A percentile compares a stretch with the other conserved stretches of the same genome.
Evolutionary conservation across 2,888 invertebrate species (phyloP).

Genomic region (Aplocera efformata): DNA sequence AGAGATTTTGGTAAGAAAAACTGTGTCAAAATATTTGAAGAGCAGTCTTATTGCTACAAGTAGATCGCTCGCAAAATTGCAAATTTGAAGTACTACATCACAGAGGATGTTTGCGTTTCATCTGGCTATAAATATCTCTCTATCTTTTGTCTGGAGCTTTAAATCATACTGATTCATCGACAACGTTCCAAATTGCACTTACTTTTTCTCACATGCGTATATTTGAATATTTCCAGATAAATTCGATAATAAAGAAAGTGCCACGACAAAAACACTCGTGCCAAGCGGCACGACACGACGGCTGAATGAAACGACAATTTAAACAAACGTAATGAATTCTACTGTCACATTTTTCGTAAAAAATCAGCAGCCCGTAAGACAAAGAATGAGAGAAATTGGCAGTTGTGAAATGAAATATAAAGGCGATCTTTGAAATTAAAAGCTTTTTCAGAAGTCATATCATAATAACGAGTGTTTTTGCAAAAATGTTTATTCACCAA

Average conservation of each 20-base stretch:
- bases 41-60: no score
- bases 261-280: conserved; percentile 21
- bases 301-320: conserved; percentile 34
- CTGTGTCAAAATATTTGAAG: no score
- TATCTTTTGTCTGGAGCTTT: conserved; percentile 4
- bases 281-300: conserved; percentile 27
- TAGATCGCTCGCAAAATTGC: no score
- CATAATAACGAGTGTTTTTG: conserved; percentile 10
- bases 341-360: conserved; percentile 44
- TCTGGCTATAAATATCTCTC: neutral
- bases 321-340: conserved; percentile 41
- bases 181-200: neutral
- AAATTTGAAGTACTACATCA: no score
- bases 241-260: conserved; percentile 25
- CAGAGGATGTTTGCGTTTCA: neutral
- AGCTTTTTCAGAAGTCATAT: conserved; percentile 29
- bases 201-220: conserved; percentile 2
- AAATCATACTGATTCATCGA: conserved; percentile 5
- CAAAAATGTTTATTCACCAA: conserved; percentile 13
- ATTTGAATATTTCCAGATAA: conserved; percentile 10
- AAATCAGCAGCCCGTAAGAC: conserved; percentile 52
- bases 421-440: conserved; percentile 45
- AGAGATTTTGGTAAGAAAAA: no score
- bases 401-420: conserved; percentile 45
- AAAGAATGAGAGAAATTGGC: conserved; percentile 61